Evolutionary conservation across 2,797 vertebrate species (phyloP), one percentile per base, ranked within the genome.

Genomic region (Pelodytes ibericus): DNA sequence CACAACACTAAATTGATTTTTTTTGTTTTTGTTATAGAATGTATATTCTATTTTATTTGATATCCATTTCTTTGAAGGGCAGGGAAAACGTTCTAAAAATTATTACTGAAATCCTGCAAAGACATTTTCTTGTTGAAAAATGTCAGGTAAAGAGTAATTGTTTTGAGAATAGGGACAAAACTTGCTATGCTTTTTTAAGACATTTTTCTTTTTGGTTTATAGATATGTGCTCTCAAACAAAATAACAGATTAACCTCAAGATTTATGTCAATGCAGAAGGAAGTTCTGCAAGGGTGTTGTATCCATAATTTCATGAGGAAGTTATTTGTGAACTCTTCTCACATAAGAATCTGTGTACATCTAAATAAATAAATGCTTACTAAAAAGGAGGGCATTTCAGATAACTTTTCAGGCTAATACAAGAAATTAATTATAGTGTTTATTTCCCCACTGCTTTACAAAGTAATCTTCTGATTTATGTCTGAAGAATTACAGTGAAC

Each of bases 131-230:
- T 58, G 56, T 27, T 58, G 56, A 58, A 9, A 27, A 58, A 58
- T 58, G 56, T 16, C 56, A 25, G 25, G 1, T 58, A 58, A 58
- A 58, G 51, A 58, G 56, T 58, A 58, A 58, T 58, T 58, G 24
- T 56, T 56, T 24, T 56, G 51, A 56, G 51, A 25, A 22, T 56
- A 56, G 51, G 51, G 51, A 58, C 4, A 26, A 53, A 24, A 26
- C 56, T 26, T 24, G 5, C 24, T 27, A 58, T 27, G 24, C 22
- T 11, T 25, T 25, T 58, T 58, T 26, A 25, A 58, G 22, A 58
- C 56, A 58, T 58, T 58, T 58, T 58, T 26, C 22, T 58, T 58
- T 58, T 58, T 58, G 56, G 56, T 58, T 58, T 58, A 27, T 58
- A 58, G 56, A 27, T 58, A 26, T 58, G 22, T 10, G 56, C 10